Base-by-base conservation (phyloP, 2,113 vertebrate species). In the Sinosuthora webbiana region DNA sequence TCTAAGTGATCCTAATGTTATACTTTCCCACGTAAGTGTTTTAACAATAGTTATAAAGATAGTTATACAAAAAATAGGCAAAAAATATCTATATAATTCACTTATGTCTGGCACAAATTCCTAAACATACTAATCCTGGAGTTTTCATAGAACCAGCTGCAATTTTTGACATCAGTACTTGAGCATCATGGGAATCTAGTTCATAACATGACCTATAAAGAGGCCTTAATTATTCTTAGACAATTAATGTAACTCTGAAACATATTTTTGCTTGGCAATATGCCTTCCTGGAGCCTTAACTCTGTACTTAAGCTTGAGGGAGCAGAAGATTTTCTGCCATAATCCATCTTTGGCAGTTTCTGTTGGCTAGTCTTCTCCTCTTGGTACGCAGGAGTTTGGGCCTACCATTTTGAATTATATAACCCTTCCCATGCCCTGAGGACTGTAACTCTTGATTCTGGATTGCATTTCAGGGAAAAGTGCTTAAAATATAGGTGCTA, bases 201-300 rank as follows among this genome's bases (percentile, higher is more conserved):
- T 88, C 59, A 39, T 67, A 83, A 55, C 35, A 35, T 47, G 42
- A 70, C 35, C 67, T 90, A 90, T 50, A 90, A 83, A 65, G 45
- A 57, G 15, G 8, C 28, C 21, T 87, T 87, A 87, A 89, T 89
- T 89, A 87, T 93, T 84, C 76, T 63, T 75, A 52, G 15, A 45
- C 53, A 94, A 93, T 82, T 77, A 88, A 92, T 35, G 15, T 69
- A 86, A 73, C n/a, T 79, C 21, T 77, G 77, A 95, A 92, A 17
- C 30, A 15, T 80, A 44, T 63, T 86, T 92, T 88, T 6, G 5
- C 74, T 83, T 65, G 50, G 59, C 37, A 76, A 1, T 69, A 73
- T 49, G 20, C 23, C 45, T 91, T 62, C 28, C 75, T 88, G 44
- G 22, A 69, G 15, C 37, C 37, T 76, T 83, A 23, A 88, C 28